Evolutionary conservation across 2,797 vertebrate species (phyloP), one percentile per base, ranked within the genome.

Genomic region (Cirrhinus molitorella): DNA sequence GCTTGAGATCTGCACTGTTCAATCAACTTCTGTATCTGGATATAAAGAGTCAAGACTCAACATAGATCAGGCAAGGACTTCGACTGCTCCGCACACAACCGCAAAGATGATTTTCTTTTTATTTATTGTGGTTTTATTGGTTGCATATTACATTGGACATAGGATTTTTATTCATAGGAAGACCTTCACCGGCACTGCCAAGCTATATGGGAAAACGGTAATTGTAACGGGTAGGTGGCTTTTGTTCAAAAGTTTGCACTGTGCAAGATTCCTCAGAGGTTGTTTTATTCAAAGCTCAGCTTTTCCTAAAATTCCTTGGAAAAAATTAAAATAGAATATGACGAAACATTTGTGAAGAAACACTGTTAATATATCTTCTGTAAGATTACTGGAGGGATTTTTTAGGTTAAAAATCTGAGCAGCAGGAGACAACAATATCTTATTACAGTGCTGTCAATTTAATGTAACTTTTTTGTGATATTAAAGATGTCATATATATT

Each of bases 141-240:
- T n/a, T 21, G 65, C 4, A 3, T 86, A 80, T 84, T 71, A 23
- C 3, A 77, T 86, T 61, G 0, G 0, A 31, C 78, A 81, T 21
- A 86, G 49, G 72, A 81, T 80, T 14, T 84, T 45, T 63, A 72
- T 86, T 17, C 81, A 81, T 0, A 80, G 85, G 21, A 86, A 83
- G 72, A 77, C 65, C 0, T 86, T 53, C 51, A 72, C 45, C 0
- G 65, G 85, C 63, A 55, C 77, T 45, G 55, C 25, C 23, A 84
- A 72, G 25, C 81, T 86, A 9, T 4, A 83, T 9, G 85, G 81
- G n/a, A 86, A 86, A 74, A 86, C 85, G 0, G 85, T 84, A 13
- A 84, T 86, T 43, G 71, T 86, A 2, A 86, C 85, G 1, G 85
- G 85, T 86, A 53, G n/a, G 37, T 77, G 43, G 67, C 3, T 55